Base-by-base conservation (phyloP, 2,113 vertebrate genomes). In the Oxygymnocypris stewartii region DNA sequence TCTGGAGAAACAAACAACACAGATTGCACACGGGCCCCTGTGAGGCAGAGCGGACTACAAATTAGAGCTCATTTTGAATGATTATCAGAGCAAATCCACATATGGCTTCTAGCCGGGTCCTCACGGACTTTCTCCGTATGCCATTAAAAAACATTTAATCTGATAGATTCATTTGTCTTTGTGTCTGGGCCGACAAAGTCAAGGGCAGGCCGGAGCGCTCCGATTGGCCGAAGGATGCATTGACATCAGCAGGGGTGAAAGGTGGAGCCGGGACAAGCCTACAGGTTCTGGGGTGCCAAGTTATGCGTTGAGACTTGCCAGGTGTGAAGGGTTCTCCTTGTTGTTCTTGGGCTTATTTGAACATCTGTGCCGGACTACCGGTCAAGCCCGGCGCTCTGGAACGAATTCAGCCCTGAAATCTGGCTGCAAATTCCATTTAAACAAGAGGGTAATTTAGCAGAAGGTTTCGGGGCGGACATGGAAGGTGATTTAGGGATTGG, bases 141-240 rank as follows among this genome's bases (percentile, higher is more conserved):
- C 95, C 95, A 97, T 98, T 98, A 97, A 94, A 95, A 96, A 96
- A 96, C 96, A 97, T 97, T 97, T 97, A 94, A 95, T 95, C 92
- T 97, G 96, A 97, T 96, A 94, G 96, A 95, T 94, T 96, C 96
- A 97, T 98, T 98, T 97, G 96, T 98, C 96, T 97, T 96, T 94
- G 93, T 94, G 96, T 96, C 95, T 94, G 93, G 92, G 92, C 93
- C 91, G 89, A 92, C 94, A 91, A 93, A 93, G 93, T 95, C 94
- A 92, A 96, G 96, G 96, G 95, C 95, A 96, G 96, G 90, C 94
- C 93, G 88, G 91, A 95, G 94, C 91, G 89, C 83, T 93, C 89
- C 92, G 91, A 96, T 95, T 96, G 96, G 96, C 90, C 86, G 84
- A 93, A 92, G 89, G 91, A 92, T 90, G 82, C 91, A 89, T 92